Conservation (phyloP, 2,888 invertebrate species). For the Netelia virgata region DNA sequence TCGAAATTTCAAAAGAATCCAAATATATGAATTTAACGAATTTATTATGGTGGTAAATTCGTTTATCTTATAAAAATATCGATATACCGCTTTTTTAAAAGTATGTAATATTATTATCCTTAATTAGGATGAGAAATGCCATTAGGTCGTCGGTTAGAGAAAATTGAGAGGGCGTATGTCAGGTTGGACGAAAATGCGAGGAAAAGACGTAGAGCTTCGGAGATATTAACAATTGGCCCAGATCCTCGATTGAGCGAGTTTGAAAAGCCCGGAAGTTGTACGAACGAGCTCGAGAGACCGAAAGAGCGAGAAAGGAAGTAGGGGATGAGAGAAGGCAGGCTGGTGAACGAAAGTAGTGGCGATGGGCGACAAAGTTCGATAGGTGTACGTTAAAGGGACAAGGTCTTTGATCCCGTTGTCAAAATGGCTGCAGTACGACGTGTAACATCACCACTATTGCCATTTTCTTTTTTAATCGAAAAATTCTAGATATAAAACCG, state of each 20-base stretch:
- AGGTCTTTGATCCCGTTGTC: background rate
- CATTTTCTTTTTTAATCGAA: background rate
- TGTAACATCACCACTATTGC: background rate
- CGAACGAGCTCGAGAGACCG: slow-evolving; percentile 8
- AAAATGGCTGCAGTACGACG: background rate
- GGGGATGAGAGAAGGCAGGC: background rate
- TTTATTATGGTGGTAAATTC: background rate
- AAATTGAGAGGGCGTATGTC: background rate
- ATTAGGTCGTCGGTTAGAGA: background rate
- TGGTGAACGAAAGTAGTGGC: background rate
- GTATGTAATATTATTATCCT: background rate
- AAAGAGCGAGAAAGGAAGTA: background rate
- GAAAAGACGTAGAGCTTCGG: background rate
- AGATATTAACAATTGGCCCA: background rate
- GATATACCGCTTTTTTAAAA: background rate
- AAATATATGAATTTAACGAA: background rate
- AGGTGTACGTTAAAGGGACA: background rate
- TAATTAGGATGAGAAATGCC: background rate
- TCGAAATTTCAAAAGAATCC: background rate
- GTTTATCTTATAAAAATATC: background rate
- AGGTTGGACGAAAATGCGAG: background rate
- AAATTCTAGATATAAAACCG: background rate
- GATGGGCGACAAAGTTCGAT: background rate
- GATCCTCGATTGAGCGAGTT: slow-evolving; percentile 5
- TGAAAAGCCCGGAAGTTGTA: slow-evolving; percentile 11